Conservation (phyloP, 2,888 invertebrate genomes). For the Charanyca ferruginea region DNA sequence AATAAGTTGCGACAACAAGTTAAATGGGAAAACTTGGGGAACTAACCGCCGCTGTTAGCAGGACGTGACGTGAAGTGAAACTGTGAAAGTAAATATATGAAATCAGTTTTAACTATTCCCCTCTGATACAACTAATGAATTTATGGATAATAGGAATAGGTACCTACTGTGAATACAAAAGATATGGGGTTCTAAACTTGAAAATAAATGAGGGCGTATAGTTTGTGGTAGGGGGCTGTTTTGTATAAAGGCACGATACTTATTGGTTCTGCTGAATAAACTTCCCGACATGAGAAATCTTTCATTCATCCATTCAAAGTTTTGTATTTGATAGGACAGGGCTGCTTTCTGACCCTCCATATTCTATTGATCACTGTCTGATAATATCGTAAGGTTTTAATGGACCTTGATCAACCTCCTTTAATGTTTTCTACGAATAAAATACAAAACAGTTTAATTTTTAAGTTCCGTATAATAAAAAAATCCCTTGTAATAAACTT, state of each 20-base stretch:
- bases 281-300: not conserved
- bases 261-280: constrained; percentile 21
- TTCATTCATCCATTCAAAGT: constrained; percentile 15
- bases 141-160: constrained; percentile 37
- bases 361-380: constrained; percentile 4
- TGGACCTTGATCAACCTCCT: constrained; percentile 8
- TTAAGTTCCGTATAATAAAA: constrained; percentile 8
- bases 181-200: constrained; percentile 17
- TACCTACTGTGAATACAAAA: constrained; percentile 37
- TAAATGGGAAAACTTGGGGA: constrained; percentile 80
- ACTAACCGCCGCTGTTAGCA: constrained; percentile 68
- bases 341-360: constrained; percentile 10
- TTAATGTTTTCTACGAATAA: constrained; percentile 7
- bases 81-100: constrained; percentile 62
- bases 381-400: constrained; percentile 20
- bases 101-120: constrained; percentile 55
- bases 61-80: constrained; percentile 71
- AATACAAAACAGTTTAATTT: not conserved
- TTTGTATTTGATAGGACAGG: constrained; percentile 7
- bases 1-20: constrained; percentile 79
- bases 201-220: constrained; percentile 10
- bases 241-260: constrained; percentile 10
- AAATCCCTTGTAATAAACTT: constrained; percentile 10
- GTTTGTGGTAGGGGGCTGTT: no score
- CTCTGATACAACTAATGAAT: constrained; percentile 51